A percentile compares a stretch with the other conserved stretches of the same genome.
phyloP scores from a whole-genome alignment of 2,888 invertebrate genomes.

The Hyposoter didymator region DNA sequence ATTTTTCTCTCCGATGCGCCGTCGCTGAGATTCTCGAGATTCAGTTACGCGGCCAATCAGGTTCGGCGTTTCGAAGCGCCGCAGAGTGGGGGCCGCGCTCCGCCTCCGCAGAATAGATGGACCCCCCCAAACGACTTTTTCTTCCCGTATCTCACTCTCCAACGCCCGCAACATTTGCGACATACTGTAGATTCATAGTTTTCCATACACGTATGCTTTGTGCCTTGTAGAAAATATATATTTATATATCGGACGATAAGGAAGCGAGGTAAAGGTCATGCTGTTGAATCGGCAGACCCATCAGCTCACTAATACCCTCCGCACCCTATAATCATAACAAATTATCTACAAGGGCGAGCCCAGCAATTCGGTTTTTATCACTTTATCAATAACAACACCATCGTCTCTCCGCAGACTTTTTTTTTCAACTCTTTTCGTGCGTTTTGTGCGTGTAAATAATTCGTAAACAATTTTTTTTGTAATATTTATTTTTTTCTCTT shows the following conservation, averaged over 20 bases:
- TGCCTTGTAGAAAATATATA: not conserved
- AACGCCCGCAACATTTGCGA: not conserved
- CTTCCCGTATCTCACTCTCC: not conserved
- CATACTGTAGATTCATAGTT: not conserved
- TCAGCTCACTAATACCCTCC: slow-evolving; percentile 25
- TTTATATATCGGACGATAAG: slow-evolving; percentile 4
- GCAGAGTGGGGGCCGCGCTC: not conserved
- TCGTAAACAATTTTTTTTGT: not conserved
- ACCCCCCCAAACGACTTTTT: not conserved
- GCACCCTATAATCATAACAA: slow-evolving; percentile 53
- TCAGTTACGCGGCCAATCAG: not conserved
- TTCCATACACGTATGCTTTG: not conserved
- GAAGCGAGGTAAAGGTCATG: slow-evolving; percentile 58
- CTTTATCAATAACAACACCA: slow-evolving; percentile 9
- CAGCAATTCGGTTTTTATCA: slow-evolving; percentile 40
- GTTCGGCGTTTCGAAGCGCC: not conserved
- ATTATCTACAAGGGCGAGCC: slow-evolving; percentile 61
- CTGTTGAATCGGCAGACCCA: slow-evolving; percentile 38
- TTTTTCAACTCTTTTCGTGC: slow-evolving; percentile 2
- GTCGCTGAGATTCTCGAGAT: not conserved
- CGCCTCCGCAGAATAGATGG: too few species aligned
- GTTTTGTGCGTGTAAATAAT: not conserved
- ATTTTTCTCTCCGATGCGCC: not conserved
- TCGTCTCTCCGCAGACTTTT: slow-evolving; percentile 1
- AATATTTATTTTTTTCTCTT: too few species aligned